Evolutionary conservation across 64 coral and sea anemone genomes (phyloP).

Genomic region (Hydrozoanthus tunicans): DNA sequence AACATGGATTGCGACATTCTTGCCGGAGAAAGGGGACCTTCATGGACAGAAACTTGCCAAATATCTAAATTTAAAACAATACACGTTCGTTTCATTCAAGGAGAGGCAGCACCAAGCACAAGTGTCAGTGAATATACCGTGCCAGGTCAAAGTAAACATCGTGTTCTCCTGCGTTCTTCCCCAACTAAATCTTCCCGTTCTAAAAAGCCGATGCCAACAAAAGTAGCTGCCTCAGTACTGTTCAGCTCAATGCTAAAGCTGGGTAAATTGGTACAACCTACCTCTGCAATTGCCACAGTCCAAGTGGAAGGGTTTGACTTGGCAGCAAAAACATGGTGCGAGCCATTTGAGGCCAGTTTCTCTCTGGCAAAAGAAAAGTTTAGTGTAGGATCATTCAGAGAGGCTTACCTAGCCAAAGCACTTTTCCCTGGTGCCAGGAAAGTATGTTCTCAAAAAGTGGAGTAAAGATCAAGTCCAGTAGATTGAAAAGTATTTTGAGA

Average conservation of each 20-base stretch:
- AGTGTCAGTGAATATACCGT: constrained; percentile 43
- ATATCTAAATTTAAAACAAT: constrained; percentile 35
- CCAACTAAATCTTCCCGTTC: constrained; percentile 36
- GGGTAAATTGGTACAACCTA: constrained; percentile 41
- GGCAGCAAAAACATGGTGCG: constrained; percentile 25
- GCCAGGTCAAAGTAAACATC: constrained; percentile 43
- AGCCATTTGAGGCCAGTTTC: constrained; percentile 50
- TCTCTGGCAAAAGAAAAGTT: constrained; percentile 47
- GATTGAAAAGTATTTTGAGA: constrained; percentile 27
- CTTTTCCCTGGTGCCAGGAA: constrained; percentile 24
- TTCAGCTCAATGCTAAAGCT: constrained; percentile 52
- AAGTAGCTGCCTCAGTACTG: constrained; percentile 45
- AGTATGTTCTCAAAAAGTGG: constrained; percentile 40
- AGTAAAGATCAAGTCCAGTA: not conserved
- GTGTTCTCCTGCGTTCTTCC: constrained; percentile 25
- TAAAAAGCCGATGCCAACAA: constrained; percentile 37
- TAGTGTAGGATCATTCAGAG: constrained; percentile 39
- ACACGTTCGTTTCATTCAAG: constrained; percentile 40
- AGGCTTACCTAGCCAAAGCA: constrained; percentile 49
- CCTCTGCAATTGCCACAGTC: not conserved
- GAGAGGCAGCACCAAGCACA: constrained; percentile 12
- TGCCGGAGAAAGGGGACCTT: constrained; percentile 43
- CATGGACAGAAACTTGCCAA: constrained; percentile 51
- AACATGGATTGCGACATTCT: constrained; percentile 43
- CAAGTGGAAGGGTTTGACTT: constrained; percentile 26